phyloP scores from a whole-genome alignment of 2,797 vertebrate species.

The Sebastes oblongus region DNA sequence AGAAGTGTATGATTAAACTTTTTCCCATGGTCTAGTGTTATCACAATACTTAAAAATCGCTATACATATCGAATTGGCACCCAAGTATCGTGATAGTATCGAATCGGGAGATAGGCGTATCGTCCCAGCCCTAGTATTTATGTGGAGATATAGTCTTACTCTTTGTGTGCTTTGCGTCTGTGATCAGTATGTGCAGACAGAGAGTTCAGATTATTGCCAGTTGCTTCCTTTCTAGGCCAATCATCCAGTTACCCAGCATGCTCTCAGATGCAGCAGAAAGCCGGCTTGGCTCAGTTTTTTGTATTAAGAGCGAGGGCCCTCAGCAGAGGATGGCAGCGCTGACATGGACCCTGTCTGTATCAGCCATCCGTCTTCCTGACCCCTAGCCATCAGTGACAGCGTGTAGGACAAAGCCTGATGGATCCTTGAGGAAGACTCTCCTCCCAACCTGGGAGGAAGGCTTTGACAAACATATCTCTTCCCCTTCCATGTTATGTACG shows the following conservation, averaged over 20 bases:
- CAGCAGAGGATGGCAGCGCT: constrained; percentile 23
- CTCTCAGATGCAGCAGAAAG: constrained; percentile 47
- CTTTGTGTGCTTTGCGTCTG: constrained; percentile 19
- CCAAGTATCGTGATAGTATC: not conserved
- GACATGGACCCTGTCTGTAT: constrained; percentile 15
- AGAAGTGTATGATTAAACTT: not conserved
- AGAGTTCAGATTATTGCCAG: constrained; percentile 46
- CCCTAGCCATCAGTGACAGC: constrained; percentile 15
- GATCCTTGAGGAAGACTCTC: constrained; percentile 3
- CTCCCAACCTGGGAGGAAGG: not conserved
- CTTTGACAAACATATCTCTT: constrained; percentile 14
- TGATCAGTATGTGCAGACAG: constrained; percentile 28
- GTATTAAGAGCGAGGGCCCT: not conserved
- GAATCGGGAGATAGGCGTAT: not conserved
- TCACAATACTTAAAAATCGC: not conserved
- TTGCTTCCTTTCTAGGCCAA: constrained; percentile 65
- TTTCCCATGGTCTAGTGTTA: not conserved
- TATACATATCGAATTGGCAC: not conserved
- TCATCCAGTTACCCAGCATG: constrained; percentile 15
- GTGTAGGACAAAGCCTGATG: constrained; percentile 14
- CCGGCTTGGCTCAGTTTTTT: constrained; percentile 19
- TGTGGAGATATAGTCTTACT: not conserved
- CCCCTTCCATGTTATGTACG: constrained; percentile 18
- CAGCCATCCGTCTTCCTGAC: constrained; percentile 23
- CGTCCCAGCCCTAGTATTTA: not conserved